Conservation (phyloP, 2,113 vertebrate genomes). For the Megaleporinus macrocephalus region DNA sequence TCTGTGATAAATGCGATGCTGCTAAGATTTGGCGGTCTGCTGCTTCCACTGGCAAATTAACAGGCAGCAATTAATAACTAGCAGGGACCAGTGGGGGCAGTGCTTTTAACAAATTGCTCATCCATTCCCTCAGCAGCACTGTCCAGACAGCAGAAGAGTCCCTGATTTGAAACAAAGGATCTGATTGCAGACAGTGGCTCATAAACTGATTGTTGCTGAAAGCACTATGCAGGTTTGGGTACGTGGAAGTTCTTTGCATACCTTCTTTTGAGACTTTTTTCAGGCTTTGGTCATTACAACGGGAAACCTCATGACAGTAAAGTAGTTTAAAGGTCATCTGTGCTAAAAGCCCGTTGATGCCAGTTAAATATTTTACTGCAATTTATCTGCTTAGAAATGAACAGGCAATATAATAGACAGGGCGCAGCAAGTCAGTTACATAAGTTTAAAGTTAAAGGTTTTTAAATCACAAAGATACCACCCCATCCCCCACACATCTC, state of each 20-base stretch:
- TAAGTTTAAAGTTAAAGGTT: slow-evolving; percentile 19
- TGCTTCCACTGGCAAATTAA: slow-evolving; percentile 85
- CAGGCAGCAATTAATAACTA: slow-evolving; percentile 87
- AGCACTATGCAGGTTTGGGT: background rate
- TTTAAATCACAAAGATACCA: background rate
- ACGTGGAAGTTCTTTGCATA: background rate
- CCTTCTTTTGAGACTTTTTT: background rate
- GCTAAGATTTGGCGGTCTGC: slow-evolving; percentile 82
- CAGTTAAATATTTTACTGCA: background rate
- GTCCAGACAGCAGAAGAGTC: slow-evolving; percentile 38
- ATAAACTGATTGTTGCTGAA: slow-evolving; percentile 58
- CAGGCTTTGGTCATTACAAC: background rate
- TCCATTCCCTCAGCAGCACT: slow-evolving; percentile 72
- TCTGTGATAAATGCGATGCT: slow-evolving; percentile 82
- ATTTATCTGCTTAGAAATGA: slow-evolving; percentile 6
- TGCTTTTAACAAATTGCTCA: slow-evolving; percentile 83
- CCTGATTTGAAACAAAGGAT: slow-evolving; percentile 62
- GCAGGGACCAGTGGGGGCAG: slow-evolving; percentile 82
- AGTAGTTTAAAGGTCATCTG: slow-evolving; percentile 24
- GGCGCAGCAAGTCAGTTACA: slow-evolving; percentile 6
- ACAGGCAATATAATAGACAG: background rate
- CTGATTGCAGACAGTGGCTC: slow-evolving; percentile 47
- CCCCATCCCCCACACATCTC: background rate
- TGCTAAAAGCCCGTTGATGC: background rate
- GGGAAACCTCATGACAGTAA: background rate